phyloP scores from a whole-genome alignment of 2,113 vertebrate species.

The Ornithorhynchus anatinus region DNA sequence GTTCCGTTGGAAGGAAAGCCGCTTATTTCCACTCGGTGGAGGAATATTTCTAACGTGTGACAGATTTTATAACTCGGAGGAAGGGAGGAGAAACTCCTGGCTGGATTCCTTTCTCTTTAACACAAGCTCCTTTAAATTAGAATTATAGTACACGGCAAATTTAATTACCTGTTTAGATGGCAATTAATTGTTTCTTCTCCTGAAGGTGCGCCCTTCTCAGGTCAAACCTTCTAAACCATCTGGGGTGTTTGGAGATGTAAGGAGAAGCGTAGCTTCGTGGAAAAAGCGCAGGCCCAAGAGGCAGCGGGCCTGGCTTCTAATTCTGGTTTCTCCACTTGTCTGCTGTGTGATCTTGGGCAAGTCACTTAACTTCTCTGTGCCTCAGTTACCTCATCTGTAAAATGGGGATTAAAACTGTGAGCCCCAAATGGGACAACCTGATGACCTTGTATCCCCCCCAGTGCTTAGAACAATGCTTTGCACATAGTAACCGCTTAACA shows the following conservation, averaged over 20 bases:
- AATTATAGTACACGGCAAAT: slow-evolving; percentile 62
- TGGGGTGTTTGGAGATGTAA: not conserved
- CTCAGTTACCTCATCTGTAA: too few relatives aligned
- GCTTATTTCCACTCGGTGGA: slow-evolving; percentile 37
- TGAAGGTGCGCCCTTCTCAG: slow-evolving; percentile 43
- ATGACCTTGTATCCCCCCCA: too few relatives aligned
- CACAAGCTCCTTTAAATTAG: slow-evolving; percentile 63
- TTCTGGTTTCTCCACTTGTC: too few relatives aligned
- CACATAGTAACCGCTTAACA: too few relatives aligned
- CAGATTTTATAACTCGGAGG: slow-evolving; percentile 42
- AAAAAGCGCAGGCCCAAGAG: not conserved
- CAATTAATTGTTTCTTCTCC: slow-evolving; percentile 55
- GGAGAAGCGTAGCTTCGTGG: not conserved
- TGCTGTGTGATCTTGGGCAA: too few relatives aligned
- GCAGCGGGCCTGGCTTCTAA: too few relatives aligned
- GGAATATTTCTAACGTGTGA: slow-evolving; percentile 52
- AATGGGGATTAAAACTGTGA: too few relatives aligned
- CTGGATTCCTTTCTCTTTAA: slow-evolving; percentile 40
- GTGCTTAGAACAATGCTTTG: too few relatives aligned
- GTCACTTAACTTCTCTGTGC: too few relatives aligned
- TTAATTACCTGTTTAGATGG: slow-evolving; percentile 54
- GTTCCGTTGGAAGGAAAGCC: slow-evolving; percentile 57
- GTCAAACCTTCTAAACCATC: not conserved
- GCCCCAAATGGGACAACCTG: too few relatives aligned
- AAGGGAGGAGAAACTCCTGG: slow-evolving; percentile 39